Evolutionary conservation across 2,113 vertebrate genomes (phyloP).

Genomic region (Beaufortia kweichowensis): DNA sequence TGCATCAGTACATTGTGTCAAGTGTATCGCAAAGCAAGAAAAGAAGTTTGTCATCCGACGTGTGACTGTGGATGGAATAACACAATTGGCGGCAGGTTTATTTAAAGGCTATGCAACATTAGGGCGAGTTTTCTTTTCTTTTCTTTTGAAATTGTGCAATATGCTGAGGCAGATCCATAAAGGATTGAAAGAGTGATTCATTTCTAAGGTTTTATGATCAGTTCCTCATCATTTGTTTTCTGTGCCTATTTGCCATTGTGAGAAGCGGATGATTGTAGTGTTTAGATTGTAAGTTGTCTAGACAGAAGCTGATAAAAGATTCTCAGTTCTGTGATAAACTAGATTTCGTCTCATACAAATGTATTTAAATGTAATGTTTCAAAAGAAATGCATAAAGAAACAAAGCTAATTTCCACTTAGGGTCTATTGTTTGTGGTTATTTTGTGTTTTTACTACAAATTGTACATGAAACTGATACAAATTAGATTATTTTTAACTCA

Average conservation of each 20-base stretch:
- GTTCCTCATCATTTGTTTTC: slow-evolving; percentile 20
- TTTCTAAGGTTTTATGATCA: slow-evolving; percentile 38
- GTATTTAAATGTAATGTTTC: slow-evolving; percentile 70
- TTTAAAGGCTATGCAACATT: slow-evolving; percentile 56
- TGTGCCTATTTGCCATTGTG: slow-evolving; percentile 62
- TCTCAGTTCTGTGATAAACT: slow-evolving; percentile 50
- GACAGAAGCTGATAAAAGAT: slow-evolving; percentile 35
- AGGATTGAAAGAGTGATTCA: slow-evolving; percentile 20
- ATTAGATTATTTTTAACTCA: too few species aligned
- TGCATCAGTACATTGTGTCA: background rate
- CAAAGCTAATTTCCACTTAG: slow-evolving; percentile 53
- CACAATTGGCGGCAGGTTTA: slow-evolving; percentile 9
- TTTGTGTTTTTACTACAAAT: background rate
- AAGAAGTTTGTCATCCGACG: background rate
- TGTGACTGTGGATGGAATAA: background rate
- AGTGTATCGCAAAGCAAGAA: background rate
- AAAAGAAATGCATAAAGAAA: slow-evolving; percentile 55
- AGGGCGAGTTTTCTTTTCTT: slow-evolving; percentile 9
- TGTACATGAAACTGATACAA: too few species aligned
- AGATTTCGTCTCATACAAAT: slow-evolving; percentile 59
- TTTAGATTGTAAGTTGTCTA: slow-evolving; percentile 51
- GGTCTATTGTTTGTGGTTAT: background rate
- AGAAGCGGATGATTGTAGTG: slow-evolving; percentile 60
- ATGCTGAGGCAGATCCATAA: slow-evolving; percentile 34
- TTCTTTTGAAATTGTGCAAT: slow-evolving; percentile 42